phyloP scores from a whole-genome alignment of 1,140 invertebrate species.

The Pseudoatta argentina region DNA sequence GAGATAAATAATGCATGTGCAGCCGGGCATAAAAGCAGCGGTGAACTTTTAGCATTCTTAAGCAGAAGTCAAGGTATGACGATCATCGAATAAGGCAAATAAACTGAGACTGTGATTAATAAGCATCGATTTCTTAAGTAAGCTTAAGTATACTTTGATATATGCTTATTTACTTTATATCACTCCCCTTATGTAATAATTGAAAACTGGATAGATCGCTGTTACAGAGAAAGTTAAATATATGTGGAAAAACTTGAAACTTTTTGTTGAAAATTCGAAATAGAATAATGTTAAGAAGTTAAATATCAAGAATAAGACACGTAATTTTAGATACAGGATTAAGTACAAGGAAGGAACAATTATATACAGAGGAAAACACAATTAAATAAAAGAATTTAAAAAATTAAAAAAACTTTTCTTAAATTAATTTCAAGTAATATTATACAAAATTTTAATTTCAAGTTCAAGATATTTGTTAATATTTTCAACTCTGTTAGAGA shows the following conservation, averaged over 20 bases:
- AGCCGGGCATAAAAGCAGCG: slow-evolving; percentile 34
- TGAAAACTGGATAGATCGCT: not conserved
- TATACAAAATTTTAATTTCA: slow-evolving; percentile 13
- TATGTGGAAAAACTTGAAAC: not conserved
- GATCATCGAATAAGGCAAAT: slow-evolving; percentile 39
- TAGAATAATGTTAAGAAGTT: not conserved
- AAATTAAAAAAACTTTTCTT: slow-evolving; percentile 1
- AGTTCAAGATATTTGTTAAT: not conserved
- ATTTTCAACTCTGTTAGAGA: not conserved
- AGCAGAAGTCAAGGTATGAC: slow-evolving; percentile 21
- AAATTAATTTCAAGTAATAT: not conserved
- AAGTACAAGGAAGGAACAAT: not conserved
- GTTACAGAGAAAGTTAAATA: not conserved
- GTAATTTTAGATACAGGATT: not conserved
- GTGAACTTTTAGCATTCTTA: slow-evolving; percentile 52
- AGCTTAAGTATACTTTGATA: slow-evolving; percentile 27
- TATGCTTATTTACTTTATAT: slow-evolving; percentile 28
- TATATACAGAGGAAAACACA: not conserved
- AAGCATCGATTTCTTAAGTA: slow-evolving; percentile 52
- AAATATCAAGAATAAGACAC: not conserved
- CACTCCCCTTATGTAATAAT: slow-evolving; percentile 6
- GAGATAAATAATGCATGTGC: slow-evolving; percentile 53
- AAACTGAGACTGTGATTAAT: slow-evolving; percentile 51
- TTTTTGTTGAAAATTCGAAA: not conserved
- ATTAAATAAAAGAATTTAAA: not conserved